Evolutionary conservation across 2,113 vertebrate genomes (phyloP).

Genomic region (Trogon surrucura): DNA sequence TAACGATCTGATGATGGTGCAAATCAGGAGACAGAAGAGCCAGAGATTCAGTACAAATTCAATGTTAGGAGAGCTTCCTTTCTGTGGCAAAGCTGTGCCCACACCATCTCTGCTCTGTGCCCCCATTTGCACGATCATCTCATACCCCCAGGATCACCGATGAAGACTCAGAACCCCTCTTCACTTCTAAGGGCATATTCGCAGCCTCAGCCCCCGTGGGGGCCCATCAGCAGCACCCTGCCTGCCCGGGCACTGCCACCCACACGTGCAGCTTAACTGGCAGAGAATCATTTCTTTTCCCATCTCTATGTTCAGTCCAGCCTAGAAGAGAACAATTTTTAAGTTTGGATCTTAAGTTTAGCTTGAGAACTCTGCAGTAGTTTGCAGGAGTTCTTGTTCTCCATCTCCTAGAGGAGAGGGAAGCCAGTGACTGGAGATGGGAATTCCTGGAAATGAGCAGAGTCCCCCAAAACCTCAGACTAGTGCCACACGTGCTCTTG

Average conservation of each 20-base stretch:
- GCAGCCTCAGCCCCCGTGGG: rapidly evolving
- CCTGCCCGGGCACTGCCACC: neutral
- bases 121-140: neutral
- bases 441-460: neutral
- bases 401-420: neutral
- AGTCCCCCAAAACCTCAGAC: neutral
- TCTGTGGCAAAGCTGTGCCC: neutral
- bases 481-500: neutral
- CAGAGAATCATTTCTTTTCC: neutral
- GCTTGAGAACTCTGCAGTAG: neutral
- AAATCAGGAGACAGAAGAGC: neutral
- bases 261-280: neutral
- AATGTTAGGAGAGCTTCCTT: neutral
- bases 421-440: neutral
- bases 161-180: neutral
- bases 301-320: neutral
- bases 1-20: neutral
- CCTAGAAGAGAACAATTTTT: neutral
- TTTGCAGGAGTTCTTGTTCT: neutral
- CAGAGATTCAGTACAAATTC: neutral
- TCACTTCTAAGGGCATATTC: rapidly evolving
- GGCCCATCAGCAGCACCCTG: neutral
- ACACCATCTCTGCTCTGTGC: neutral
- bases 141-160: neutral
- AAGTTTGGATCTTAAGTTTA: neutral